Evolutionary conservation across 1,140 invertebrate genomes (phyloP).

Genomic region (Contarinia nasturtii): DNA sequence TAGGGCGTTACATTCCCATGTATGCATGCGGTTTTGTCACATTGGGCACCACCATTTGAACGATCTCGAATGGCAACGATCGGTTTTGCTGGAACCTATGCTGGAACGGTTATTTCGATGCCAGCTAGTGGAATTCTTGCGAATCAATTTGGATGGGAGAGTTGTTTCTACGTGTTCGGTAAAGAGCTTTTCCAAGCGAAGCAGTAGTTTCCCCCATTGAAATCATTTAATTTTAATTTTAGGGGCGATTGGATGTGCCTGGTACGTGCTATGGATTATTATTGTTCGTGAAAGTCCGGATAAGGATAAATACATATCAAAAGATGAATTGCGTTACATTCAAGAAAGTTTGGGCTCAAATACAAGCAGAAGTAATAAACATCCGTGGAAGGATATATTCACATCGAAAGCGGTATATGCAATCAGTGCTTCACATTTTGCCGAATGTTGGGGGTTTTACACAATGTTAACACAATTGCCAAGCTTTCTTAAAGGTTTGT

Average conservation of each 20-base stretch:
- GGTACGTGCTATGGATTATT: conserved; percentile 48
- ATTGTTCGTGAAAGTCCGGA: conserved; percentile 58
- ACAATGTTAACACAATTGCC: conserved; percentile 78
- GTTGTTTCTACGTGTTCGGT: conserved; percentile 52
- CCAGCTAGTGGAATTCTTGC: conserved; percentile 53
- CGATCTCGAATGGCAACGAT: conserved; percentile 56
- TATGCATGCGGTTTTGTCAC: conserved; percentile 71
- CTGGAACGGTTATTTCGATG: conserved; percentile 64
- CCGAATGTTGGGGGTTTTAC: conserved; percentile 93
- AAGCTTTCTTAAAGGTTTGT: conserved; percentile 68
- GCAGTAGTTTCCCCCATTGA: neutral
- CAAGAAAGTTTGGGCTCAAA: conserved; percentile 25
- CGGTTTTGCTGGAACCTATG: conserved; percentile 64
- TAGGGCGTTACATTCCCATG: conserved; percentile 81
- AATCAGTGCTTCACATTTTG: conserved; percentile 75
- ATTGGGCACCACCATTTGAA: conserved; percentile 74
- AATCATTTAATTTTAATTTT: conserved; percentile 35
- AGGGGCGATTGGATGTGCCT: conserved; percentile 49
- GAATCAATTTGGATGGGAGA: conserved; percentile 57
- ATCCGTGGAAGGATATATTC: conserved; percentile 67
- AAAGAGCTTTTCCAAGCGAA: neutral
- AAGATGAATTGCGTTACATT: conserved; percentile 61
- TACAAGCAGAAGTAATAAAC: conserved; percentile 25
- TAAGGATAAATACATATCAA: conserved; percentile 50
- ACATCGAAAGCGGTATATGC: conserved; percentile 77